These are phyloP conservation scores for Apostichopus japonicus DNA, from an alignment of 35 echinoderm and acorn worm genomes.

Conservation along the genomic window DNA sequence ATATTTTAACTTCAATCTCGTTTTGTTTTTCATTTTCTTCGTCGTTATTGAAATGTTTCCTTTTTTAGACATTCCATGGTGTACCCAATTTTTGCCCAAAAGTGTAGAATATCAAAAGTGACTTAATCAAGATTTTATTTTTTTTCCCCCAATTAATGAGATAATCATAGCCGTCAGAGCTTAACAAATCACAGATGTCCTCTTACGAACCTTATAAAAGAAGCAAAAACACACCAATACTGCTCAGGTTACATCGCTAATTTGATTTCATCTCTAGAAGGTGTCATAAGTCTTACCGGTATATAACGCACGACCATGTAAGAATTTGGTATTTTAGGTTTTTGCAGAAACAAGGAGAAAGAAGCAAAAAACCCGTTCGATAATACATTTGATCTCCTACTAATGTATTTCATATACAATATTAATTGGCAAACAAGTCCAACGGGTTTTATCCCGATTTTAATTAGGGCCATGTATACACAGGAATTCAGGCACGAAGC, in stretches of 20 bases:
- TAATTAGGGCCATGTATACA: conserved; percentile 51
- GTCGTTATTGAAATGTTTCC: too few species aligned
- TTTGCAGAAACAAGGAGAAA: too few species aligned
- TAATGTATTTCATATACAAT: conserved; percentile 57
- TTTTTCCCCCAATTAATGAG: neutral
- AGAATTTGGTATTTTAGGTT: neutral
- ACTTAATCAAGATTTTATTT: too few species aligned
- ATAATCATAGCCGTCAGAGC: neutral
- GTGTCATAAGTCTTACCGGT: neutral
- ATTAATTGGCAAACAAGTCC: conserved; percentile 53
- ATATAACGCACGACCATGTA: neutral
- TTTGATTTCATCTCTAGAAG: neutral
- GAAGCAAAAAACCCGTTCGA: neutral
- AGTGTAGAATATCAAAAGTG: too few species aligned
- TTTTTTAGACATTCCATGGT: too few species aligned
- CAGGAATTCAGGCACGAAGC: conserved; percentile 15
- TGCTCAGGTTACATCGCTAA: neutral
- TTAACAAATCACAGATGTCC: conserved; percentile 15
- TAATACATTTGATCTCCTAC: conserved; percentile 23
- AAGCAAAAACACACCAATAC: neutral
- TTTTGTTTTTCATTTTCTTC: too few species aligned
- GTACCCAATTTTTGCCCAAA: too few species aligned
- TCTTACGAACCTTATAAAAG: neutral
- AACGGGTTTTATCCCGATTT: conserved; percentile 38
- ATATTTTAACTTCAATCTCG: too few species aligned